Percentiles rank a stretch among this genome's conserved stretches.
Evolutionary conservation across 2,888 invertebrate genomes (phyloP).

Genomic region (Heliconius hortense): DNA sequence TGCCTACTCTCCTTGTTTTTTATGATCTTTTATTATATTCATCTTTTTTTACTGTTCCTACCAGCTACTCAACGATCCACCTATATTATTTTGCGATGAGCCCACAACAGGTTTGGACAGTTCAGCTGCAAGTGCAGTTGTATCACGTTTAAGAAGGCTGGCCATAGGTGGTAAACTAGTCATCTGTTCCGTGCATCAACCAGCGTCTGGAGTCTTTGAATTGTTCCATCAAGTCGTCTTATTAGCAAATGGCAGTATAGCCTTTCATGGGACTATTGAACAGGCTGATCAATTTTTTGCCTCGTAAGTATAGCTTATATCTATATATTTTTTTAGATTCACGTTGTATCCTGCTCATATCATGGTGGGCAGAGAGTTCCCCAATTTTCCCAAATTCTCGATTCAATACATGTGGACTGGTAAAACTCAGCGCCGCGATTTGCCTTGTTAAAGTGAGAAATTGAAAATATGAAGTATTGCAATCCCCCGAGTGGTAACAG

Average conservation of each 20-base stretch:
- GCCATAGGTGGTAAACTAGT: conserved; percentile 88
- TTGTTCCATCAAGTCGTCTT: conserved; percentile 90
- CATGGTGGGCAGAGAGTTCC: too few species aligned
- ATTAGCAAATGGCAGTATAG: conserved; percentile 88
- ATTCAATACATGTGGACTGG: too few species aligned
- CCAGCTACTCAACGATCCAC: conserved; percentile 92
- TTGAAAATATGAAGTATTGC: too few species aligned
- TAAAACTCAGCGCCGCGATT: too few species aligned
- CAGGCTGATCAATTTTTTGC: conserved; percentile 86
- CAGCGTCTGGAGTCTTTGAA: conserved; percentile 92
- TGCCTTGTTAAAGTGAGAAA: too few species aligned
- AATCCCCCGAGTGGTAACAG: too few species aligned
- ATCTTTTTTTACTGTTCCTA: conserved; percentile 27
- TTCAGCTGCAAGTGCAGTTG: conserved; percentile 91
- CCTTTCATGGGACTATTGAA: conserved; percentile 89
- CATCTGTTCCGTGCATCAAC: conserved; percentile 95
- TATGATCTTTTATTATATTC: background rate
- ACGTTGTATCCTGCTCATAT: too few species aligned
- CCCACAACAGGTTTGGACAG: conserved; percentile 96
- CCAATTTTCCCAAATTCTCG: too few species aligned
- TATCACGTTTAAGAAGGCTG: conserved; percentile 85
- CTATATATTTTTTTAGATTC: background rate
- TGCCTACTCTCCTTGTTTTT: too few species aligned
- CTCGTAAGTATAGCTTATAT: conserved; percentile 75
- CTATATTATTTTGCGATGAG: conserved; percentile 95